Percentiles rank a stretch among this genome's conserved stretches.
Conservation (phyloP, 2,113 vertebrate genomes). For the Phyllopteryx taeniolatus region DNA sequence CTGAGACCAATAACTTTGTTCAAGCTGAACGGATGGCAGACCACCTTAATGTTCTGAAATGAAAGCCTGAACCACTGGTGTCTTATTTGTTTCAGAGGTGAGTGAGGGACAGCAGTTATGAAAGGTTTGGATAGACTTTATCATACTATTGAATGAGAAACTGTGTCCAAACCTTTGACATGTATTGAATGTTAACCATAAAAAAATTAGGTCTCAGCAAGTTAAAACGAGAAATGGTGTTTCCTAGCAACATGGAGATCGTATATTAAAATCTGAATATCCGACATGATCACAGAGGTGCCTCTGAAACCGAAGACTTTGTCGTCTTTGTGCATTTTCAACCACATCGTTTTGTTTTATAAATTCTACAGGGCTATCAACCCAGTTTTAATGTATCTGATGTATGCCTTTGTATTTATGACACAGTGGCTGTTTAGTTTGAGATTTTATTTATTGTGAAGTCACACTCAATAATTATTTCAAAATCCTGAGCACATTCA, state of each 20-base stretch:
- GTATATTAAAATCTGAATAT: neutral
- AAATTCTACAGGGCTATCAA: neutral
- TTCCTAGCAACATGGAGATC: slow-evolving; percentile 61
- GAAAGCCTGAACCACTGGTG: neutral
- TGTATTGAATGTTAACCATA: neutral
- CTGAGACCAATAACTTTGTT: slow-evolving; percentile 18
- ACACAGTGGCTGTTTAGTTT: slow-evolving; percentile 17
- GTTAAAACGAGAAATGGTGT: slow-evolving; percentile 35
- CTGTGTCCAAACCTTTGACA: neutral
- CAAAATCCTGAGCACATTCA: slow-evolving; percentile 76
- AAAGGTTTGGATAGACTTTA: neutral
- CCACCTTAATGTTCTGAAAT: slow-evolving; percentile 12
- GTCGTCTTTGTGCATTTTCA: slow-evolving; percentile 34
- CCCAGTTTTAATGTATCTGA: neutral
- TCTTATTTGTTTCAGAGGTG: slow-evolving; percentile 15
- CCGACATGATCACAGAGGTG: slow-evolving; percentile 15
- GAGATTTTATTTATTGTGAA: slow-evolving; percentile 61
- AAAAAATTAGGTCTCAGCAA: slow-evolving; percentile 32
- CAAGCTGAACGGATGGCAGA: slow-evolving; percentile 11
- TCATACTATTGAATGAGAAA: neutral
- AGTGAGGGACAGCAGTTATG: slow-evolving; percentile 7
- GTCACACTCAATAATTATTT: slow-evolving; percentile 55
- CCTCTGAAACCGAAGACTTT: slow-evolving; percentile 22
- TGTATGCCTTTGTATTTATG: slow-evolving; percentile 7
- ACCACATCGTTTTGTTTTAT: slow-evolving; percentile 46